A percentile compares a stretch with the other conserved stretches of the same genome.
These are phyloP conservation scores for Tuberolachnus salignus DNA, from an alignment of 2,888 invertebrate species.

Conservation along the genomic window DNA sequence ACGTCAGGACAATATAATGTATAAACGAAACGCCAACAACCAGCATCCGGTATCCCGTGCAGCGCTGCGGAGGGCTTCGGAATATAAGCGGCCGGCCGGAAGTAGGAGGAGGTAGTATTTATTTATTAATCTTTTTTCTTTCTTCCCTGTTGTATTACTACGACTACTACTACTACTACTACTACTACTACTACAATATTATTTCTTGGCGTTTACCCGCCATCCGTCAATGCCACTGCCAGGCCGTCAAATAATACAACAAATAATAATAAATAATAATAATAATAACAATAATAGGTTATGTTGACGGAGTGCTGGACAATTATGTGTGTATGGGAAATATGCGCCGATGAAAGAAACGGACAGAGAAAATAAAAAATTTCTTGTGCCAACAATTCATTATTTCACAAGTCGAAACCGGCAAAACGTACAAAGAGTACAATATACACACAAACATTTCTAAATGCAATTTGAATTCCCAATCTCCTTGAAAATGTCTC, in stretches of 20 bases:
- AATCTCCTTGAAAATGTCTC: too few relatives aligned
- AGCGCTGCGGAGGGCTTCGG: conserved; percentile 29
- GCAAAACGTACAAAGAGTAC: neutral
- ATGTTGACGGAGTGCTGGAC: conserved; percentile 16
- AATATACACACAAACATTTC: neutral
- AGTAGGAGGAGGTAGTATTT: conserved; percentile 49
- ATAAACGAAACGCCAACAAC: conserved; percentile 55
- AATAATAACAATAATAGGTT: too few relatives aligned
- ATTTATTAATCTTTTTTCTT: conserved; percentile 48
- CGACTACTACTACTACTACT: too few relatives aligned
- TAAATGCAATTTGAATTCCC: neutral
- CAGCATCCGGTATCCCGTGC: conserved; percentile 47
- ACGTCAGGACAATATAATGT: conserved; percentile 39
- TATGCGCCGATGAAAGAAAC: neutral
- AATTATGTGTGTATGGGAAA: neutral
- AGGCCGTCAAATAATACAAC: conserved; percentile 13
- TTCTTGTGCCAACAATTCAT: neutral
- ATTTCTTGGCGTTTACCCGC: neutral
- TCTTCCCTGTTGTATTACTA: neutral
- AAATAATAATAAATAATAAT: too few relatives aligned
- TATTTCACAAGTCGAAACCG: neutral
- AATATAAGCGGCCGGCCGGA: conserved; percentile 16
- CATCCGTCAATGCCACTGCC: neutral
- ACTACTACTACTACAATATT: neutral
- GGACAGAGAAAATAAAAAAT: neutral